A percentile compares a stretch with the other conserved stretches of the same genome.
Conservation (phyloP, 2,797 vertebrate species). For the Odontamblyopus rebecca region DNA sequence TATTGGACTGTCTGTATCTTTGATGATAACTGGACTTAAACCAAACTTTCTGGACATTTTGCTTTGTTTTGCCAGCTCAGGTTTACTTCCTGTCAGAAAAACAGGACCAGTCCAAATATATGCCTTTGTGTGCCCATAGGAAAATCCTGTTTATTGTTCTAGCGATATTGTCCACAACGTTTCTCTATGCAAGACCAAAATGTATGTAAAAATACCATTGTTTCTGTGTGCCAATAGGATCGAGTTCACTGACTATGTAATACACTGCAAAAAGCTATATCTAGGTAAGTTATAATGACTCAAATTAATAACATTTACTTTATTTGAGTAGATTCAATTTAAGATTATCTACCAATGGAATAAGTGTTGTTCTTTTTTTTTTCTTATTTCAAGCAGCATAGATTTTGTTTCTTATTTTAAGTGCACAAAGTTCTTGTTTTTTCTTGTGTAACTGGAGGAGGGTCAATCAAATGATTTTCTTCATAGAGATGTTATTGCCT, state of each 20-base stretch:
- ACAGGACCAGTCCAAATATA: slow-evolving; percentile 1
- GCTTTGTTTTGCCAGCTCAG: slow-evolving; percentile 23
- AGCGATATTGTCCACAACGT: not conserved
- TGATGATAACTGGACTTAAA: slow-evolving; percentile 14
- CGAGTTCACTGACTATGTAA: not conserved
- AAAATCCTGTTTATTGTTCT: not conserved
- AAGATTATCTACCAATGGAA: too few species aligned
- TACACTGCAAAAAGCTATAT: not conserved
- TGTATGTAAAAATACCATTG: not conserved
- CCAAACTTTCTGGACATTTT: slow-evolving; percentile 18
- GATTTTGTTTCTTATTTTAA: too few species aligned
- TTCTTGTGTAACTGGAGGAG: too few species aligned
- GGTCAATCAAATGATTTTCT: too few species aligned
- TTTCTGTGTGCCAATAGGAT: not conserved
- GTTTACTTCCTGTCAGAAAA: slow-evolving; percentile 13
- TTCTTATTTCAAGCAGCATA: too few species aligned
- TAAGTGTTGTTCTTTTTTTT: too few species aligned
- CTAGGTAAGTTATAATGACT: too few species aligned
- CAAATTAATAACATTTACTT: too few species aligned
- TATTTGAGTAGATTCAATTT: too few species aligned
- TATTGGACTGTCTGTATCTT: not conserved
- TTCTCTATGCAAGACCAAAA: not conserved
- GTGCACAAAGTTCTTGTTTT: too few species aligned
- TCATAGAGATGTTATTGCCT: too few species aligned
- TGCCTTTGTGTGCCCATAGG: not conserved